phyloP scores from a whole-genome alignment of 2,797 vertebrate genomes.

The Sebastes minor region DNA sequence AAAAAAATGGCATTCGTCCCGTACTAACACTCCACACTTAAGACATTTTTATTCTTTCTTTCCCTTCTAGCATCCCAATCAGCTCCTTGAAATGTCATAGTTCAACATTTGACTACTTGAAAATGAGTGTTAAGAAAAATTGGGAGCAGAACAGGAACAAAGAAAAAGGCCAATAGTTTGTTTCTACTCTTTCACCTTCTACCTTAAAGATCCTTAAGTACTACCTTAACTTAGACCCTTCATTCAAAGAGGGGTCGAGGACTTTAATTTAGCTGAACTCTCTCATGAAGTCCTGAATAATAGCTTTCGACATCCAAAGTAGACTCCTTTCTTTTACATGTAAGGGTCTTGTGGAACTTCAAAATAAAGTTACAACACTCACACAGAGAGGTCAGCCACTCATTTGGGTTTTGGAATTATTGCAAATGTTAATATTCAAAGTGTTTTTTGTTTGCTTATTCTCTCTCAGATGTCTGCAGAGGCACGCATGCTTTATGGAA shows the following conservation, averaged over 20 bases:
- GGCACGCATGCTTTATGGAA: neutral
- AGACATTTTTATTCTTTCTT: constrained; percentile 3
- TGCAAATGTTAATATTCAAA: neutral
- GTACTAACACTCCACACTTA: neutral
- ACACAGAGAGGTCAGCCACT: neutral
- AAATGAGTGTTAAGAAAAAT: neutral
- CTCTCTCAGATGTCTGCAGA: neutral
- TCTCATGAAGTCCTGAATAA: neutral
- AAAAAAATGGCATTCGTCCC: constrained; percentile 11
- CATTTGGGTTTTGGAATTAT: neutral
- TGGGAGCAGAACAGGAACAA: neutral
- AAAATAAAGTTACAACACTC: neutral
- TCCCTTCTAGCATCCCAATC: neutral
- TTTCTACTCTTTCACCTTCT: neutral
- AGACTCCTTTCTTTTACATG: neutral
- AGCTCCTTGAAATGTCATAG: constrained; percentile 17
- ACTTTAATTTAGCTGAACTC: neutral
- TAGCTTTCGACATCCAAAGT: neutral
- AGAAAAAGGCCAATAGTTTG: neutral
- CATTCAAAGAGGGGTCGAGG: neutral
- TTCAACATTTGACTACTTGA: constrained; percentile 3
- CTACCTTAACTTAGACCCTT: neutral
- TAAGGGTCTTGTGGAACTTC: neutral
- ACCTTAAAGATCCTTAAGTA: neutral
- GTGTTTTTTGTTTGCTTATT: neutral